Evolutionary conservation across 2,888 invertebrate genomes (phyloP).

Genomic region (Amphipyra berbera): DNA sequence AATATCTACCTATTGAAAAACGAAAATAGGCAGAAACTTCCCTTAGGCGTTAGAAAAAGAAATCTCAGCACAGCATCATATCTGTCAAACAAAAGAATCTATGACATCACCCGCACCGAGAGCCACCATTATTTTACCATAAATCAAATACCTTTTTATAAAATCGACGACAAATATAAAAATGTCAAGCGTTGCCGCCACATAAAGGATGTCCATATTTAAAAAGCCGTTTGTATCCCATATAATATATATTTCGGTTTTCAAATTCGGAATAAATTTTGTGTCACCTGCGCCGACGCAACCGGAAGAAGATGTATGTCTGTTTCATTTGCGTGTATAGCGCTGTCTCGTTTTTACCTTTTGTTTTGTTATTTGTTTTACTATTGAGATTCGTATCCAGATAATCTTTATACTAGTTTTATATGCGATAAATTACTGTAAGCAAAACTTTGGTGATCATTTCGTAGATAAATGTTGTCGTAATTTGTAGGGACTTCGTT

Average conservation of each 20-base stretch:
- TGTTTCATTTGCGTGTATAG: slow-evolving; percentile 66
- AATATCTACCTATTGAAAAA: too few species aligned
- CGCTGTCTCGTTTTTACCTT: slow-evolving; percentile 63
- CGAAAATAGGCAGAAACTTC: background rate
- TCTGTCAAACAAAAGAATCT: slow-evolving; percentile 53
- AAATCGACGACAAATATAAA: slow-evolving; percentile 88
- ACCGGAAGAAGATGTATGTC: slow-evolving; percentile 83
- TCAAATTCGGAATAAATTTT: slow-evolving; percentile 90
- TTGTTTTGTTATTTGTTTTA: slow-evolving; percentile 84
- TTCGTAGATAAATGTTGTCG: slow-evolving; percentile 75
- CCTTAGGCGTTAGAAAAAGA: background rate
- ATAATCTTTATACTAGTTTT: slow-evolving; percentile 87
- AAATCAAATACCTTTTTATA: slow-evolving; percentile 85
- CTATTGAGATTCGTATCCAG: slow-evolving; percentile 82
- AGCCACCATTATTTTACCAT: slow-evolving; percentile 82
- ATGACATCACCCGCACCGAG: slow-evolving; percentile 62
- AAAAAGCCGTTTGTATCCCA: slow-evolving; percentile 88
- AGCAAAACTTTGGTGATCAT: slow-evolving; percentile 77
- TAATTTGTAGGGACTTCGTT: slow-evolving; percentile 80
- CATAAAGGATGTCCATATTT: slow-evolving; percentile 88
- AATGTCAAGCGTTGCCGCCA: slow-evolving; percentile 85
- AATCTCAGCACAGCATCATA: slow-evolving; percentile 10
- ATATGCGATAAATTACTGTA: slow-evolving; percentile 85
- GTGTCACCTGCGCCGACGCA: slow-evolving; percentile 88
- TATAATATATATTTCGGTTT: slow-evolving; percentile 88